Conservation (phyloP, 2,113 vertebrate species). For the Myrmecobius fasciatus region DNA sequence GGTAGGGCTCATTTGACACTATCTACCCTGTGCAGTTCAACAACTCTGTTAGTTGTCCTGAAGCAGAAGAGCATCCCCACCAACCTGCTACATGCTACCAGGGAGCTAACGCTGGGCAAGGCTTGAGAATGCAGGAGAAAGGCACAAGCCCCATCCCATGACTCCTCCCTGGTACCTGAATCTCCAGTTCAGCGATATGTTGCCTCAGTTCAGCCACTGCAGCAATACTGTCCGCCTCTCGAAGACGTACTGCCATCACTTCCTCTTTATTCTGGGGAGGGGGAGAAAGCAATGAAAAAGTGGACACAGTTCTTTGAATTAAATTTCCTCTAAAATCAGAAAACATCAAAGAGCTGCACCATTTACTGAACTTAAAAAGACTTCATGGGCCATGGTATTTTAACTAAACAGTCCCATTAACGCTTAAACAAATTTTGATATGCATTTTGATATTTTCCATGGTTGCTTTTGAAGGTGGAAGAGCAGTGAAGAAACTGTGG, state of each 20-base stretch:
- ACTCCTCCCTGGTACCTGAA: slow-evolving; percentile 89
- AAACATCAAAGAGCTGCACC: slow-evolving; percentile 23
- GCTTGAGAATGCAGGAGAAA: background rate
- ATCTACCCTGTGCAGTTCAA: background rate
- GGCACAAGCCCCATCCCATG: background rate
- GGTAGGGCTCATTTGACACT: background rate
- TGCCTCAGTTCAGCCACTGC: slow-evolving; percentile 97
- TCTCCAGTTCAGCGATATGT: slow-evolving; percentile 97
- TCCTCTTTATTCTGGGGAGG: slow-evolving; percentile 94
- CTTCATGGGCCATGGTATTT: background rate
- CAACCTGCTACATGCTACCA: background rate
- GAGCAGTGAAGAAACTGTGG: background rate
- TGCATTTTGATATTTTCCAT: background rate
- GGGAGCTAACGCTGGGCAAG: background rate
- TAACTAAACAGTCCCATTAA: background rate
- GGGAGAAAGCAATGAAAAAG: slow-evolving; percentile 45
- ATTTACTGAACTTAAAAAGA: slow-evolving; percentile 15
- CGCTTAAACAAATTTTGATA: background rate
- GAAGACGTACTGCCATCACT: slow-evolving; percentile 96
- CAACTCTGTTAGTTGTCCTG: background rate
- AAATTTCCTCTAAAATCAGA: slow-evolving; percentile 8
- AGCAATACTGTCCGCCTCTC: slow-evolving; percentile 97
- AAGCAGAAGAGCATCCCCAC: background rate
- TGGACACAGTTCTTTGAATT: background rate
- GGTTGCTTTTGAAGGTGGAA: background rate